Evolutionary conservation across 2,797 vertebrate genomes (phyloP), one percentile per base, ranked within the genome.

Genomic region (Synanceia verrucosa): DNA sequence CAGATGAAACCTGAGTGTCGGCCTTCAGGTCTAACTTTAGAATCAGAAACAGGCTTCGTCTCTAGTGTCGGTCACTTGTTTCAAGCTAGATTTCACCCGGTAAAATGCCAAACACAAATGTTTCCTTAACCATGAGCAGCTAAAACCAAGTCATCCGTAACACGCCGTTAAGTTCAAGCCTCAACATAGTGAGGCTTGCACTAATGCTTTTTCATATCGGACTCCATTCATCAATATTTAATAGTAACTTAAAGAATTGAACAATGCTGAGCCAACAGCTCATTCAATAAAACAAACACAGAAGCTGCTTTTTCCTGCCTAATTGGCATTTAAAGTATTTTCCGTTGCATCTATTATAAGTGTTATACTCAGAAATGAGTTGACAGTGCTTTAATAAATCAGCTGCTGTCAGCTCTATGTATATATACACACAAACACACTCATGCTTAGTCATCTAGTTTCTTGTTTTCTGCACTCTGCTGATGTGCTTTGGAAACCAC

Each of bases 211-310:
- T 39, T 31, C 50, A 43, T 26, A 33, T 29, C 62, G 44, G 46
- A 34, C 68, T 60, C 12, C 19, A 55, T 71, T 70, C 48, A 82
- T 85, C 72, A 82, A 61, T 81, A 74, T 82, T 86, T 77, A 39
- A 85, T 83, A n/a, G 46, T 29, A n/a, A 64, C 21, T 1, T 73
- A 50, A 68, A 76, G 59, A 67, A 51, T 11, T 66, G 58, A 86
- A 39, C 56, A 21, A 64, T 31, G 57, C 61, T 55, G 69, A 71
- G 65, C 53, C 39, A 60, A 47, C 64, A 50, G 36, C 57, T 50
- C 56, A 52, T 48, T 67, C 34, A 58, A 52, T 80, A 81, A 81
- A 78, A 82, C 72, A 84, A 79, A 80, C 52, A 4, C 14, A 7
- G 34, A 28, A 29, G 9, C 34, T 2, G 21, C 47, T 61, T 75